A percentile compares a stretch with the other conserved stretches of the same genome.
Evolutionary conservation across 1,140 invertebrate genomes (phyloP).

Genomic region (Brachionus paranguensis): DNA sequence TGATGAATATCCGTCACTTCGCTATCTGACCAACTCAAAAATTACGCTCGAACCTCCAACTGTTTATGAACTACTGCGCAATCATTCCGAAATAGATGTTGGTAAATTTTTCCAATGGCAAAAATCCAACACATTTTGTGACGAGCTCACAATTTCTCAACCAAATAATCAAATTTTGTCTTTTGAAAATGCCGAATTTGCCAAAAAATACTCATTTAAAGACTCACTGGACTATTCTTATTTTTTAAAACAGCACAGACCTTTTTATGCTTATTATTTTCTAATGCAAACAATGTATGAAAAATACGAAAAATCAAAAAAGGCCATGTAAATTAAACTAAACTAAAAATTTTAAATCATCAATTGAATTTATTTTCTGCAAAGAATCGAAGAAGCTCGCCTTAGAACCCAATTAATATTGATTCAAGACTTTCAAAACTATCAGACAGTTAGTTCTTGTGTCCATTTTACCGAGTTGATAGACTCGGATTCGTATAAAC

Average conservation of each 20-base stretch:
- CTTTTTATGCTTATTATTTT: conserved; percentile 6
- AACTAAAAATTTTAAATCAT: too few relatives aligned
- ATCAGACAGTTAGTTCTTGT: neutral
- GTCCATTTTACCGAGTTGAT: conserved; percentile 1
- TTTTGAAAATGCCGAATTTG: conserved; percentile 29
- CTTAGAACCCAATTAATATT: neutral
- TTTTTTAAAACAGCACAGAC: conserved; percentile 13
- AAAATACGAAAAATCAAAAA: neutral
- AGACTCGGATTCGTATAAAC: neutral
- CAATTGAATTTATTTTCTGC: too few relatives aligned
- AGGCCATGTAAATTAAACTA: neutral
- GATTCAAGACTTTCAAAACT: neutral
- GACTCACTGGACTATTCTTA: conserved; percentile 24
- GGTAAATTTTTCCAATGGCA: conserved; percentile 4
- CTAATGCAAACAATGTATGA: neutral
- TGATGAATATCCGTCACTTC: conserved; percentile 16
- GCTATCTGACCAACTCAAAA: neutral
- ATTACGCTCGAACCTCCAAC: neutral
- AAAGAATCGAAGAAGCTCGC: conserved; percentile 22
- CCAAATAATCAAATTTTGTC: conserved; percentile 17
- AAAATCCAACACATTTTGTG: neutral
- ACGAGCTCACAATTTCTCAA: neutral
- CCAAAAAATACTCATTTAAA: conserved; percentile 12
- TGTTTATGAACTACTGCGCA: neutral
- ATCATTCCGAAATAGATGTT: neutral